Base-by-base conservation (phyloP, 2,113 vertebrate genomes). In the Paralichthys olivaceus region DNA sequence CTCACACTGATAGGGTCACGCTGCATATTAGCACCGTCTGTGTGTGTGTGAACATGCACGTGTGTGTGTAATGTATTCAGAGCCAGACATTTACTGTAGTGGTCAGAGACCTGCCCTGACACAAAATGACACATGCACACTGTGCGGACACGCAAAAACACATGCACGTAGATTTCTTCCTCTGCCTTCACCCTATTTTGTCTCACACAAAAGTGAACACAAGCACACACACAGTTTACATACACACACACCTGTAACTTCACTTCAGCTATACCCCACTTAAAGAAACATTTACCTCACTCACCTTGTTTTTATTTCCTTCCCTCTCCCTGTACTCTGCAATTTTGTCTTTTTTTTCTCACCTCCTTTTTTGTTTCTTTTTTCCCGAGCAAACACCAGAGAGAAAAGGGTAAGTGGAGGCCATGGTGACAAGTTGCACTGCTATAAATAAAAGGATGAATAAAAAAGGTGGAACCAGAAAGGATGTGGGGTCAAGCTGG, bases 1-100 rank as follows among this genome's bases (percentile, higher is more conserved):
- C 69, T 59, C 64, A 72, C 51, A 37, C 64, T 81, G 82, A 90
- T 88, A 84, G 92, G 86, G 83, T 91, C 90, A 91, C 71, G 69
- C 60, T 59, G 32, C 72, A 75, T 71, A 80, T 82, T 88, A 79
- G 43, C 61, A 55, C 26, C 20, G 28, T 61, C 12, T 54, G 20
- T 4, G 19, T 54, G 28, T 25, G 8, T 63, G 26, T 37, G 58
- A 12, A n/a, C 13, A 22, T 61, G 32, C 8, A n/a, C 49, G 12
- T 47, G 22, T 64, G 11, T 60, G 22, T 75, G 22, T 63, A 25
- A 58, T 51, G 4, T 26, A 73, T 81, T 72, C 57, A 72, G 34
- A 77, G 43, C 12, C 60, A 79, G 65, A 57, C 74, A 79, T 80
- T 86, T 66, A 72, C 20, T 26, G 26, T 34, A 58, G 77, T 86